phyloP scores from a whole-genome alignment of 2,113 vertebrate species.

The Nothocercus julius region DNA sequence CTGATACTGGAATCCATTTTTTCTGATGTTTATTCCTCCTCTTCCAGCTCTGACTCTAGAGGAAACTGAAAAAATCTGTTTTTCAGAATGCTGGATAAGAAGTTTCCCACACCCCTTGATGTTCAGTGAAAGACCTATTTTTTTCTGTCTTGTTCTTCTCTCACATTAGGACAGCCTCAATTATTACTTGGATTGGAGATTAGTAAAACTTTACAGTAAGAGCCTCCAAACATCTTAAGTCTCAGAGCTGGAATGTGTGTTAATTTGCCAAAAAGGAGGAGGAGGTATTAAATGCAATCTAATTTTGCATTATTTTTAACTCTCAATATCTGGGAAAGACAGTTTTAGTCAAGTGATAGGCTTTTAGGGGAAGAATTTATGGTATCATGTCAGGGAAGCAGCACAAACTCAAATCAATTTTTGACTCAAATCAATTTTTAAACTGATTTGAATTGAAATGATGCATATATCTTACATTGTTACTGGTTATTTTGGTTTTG shows the following conservation, averaged over 20 bases:
- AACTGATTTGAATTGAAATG: neutral
- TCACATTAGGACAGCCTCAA: neutral
- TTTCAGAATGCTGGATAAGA: neutral
- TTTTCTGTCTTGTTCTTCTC: neutral
- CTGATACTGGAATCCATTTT: neutral
- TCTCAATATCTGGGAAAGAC: neutral
- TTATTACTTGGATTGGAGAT: neutral
- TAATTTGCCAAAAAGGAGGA: neutral
- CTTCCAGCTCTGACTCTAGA: neutral
- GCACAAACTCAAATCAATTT: accelerated
- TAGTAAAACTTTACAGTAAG: neutral
- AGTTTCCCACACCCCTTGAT: neutral
- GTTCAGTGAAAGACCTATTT: neutral
- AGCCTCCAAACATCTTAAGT: neutral
- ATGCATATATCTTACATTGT: neutral
- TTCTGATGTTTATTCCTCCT: neutral
- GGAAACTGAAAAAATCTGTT: neutral
- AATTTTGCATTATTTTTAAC: neutral
- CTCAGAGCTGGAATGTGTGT: neutral
- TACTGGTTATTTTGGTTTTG: neutral
- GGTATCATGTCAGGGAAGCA: neutral
- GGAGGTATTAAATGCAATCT: neutral
- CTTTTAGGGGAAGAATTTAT: neutral
- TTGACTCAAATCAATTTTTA: neutral
- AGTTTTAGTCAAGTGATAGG: neutral